A percentile compares a stretch with the other conserved stretches of the same genome.
These are phyloP conservation scores for Chouioia cunea DNA, from an alignment of 2,888 invertebrate genomes.

Conservation along the genomic window DNA sequence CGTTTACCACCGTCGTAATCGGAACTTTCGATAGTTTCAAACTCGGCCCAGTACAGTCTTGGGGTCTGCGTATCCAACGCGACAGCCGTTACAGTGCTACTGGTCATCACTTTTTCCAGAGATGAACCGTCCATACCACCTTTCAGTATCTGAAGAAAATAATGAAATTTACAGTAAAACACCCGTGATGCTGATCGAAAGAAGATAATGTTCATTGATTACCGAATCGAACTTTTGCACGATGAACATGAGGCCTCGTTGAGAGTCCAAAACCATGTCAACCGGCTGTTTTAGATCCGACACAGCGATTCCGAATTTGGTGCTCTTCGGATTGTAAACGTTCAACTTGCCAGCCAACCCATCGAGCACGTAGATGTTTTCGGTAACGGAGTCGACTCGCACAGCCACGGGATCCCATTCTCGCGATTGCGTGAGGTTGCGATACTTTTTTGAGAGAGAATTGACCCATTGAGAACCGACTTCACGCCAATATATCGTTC, in stretches of 20 bases:
- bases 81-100: not conserved
- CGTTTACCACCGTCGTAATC: conserved; percentile 32
- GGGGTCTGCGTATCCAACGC: conserved; percentile 19
- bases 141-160: conserved; percentile 36
- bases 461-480: conserved; percentile 14
- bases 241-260: conserved; percentile 32
- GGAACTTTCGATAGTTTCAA: conserved; percentile 15
- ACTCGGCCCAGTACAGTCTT: conserved; percentile 32
- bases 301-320: conserved; percentile 22
- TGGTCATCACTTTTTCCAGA: not conserved
- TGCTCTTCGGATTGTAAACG: conserved; percentile 6
- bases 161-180: not conserved
- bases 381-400: conserved; percentile 28
- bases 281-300: conserved; percentile 25
- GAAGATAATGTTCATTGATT: no score
- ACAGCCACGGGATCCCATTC: conserved; percentile 30
- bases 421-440: conserved; percentile 24
- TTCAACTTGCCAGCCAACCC: conserved; percentile 14
- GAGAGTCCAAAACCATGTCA: conserved; percentile 28
- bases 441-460: conserved; percentile 23
- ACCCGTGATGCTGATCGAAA: no score
- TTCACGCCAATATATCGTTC: conserved; percentile 29
- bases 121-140: conserved; percentile 33
- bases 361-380: conserved; percentile 38
- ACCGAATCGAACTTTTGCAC: conserved; percentile 40